phyloP scores from a whole-genome alignment of 2,888 invertebrate species.

The Pristionchus fissidentatus region DNA sequence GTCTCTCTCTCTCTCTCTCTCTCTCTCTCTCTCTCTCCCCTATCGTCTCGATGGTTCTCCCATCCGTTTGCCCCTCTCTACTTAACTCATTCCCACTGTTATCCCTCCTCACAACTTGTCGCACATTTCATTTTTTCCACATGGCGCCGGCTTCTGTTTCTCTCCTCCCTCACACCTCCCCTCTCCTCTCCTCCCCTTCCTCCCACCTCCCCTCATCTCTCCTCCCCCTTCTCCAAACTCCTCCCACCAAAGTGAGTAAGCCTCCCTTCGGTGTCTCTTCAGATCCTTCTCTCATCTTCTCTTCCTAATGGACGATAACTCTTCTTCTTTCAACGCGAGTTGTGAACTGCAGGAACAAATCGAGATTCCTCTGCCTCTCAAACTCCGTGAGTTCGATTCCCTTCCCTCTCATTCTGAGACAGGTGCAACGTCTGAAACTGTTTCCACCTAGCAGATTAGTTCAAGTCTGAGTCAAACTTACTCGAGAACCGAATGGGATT shows the following conservation, averaged over 20 bases:
- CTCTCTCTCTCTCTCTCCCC: background rate
- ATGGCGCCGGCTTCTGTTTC: background rate
- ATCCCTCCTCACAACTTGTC: background rate
- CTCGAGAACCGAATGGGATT: too few species aligned
- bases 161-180: background rate
- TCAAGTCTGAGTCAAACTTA: too few species aligned
- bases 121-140: background rate
- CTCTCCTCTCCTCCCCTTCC: background rate
- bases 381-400: conserved; percentile 6
- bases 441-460: too few species aligned
- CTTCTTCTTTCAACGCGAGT: background rate
- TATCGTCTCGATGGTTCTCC: background rate
- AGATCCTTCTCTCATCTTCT: background rate
- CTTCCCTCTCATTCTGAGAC: background rate
- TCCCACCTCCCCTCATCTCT: background rate
- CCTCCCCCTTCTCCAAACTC: background rate
- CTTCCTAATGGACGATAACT: background rate
- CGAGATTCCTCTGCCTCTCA: conserved; percentile 17
- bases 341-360: background rate
- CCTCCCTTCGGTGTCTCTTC: background rate
- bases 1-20: background rate
- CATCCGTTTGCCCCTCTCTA: background rate
- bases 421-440: too few species aligned
- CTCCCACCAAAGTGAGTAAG: background rate
- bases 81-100: conserved; percentile 14